Percentiles rank a stretch among this genome's conserved stretches.
These are phyloP conservation scores for Clarias fuscus DNA, from an alignment of 2,797 vertebrate species.

Conservation along the genomic window DNA sequence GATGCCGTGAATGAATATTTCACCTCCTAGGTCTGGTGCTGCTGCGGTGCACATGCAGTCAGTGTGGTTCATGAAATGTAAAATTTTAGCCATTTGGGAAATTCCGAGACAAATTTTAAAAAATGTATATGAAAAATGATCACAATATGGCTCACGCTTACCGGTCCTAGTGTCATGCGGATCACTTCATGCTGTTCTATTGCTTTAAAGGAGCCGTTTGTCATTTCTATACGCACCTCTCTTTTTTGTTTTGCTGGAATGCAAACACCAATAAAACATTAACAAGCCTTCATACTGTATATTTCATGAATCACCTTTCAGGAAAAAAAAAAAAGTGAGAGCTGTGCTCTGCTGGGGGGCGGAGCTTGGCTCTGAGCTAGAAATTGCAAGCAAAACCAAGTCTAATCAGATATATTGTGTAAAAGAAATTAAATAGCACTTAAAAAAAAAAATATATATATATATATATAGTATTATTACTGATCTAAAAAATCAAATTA, in stretches of 20 bases:
- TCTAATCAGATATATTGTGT: background rate
- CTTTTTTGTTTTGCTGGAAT: background rate
- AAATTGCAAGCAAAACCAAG: background rate
- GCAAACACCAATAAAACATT: slow-evolving; percentile 4
- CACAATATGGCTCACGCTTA: background rate
- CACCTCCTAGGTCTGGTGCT: background rate
- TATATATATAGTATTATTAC: background rate
- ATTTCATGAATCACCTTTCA: background rate
- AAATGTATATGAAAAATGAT: background rate
- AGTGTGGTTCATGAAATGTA: background rate
- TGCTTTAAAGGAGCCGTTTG: background rate
- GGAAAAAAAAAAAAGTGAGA: background rate
- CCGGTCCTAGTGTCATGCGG: background rate
- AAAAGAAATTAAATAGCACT: background rate
- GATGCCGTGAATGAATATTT: background rate
- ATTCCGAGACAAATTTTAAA: background rate
- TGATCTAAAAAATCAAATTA: background rate
- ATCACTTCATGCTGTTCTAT: background rate
- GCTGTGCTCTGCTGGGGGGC: background rate
- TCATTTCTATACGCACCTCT: background rate
- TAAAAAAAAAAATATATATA: background rate
- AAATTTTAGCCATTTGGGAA: too few species aligned
- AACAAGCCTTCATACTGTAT: background rate
- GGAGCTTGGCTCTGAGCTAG: background rate
- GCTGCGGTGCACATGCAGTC: background rate